phyloP scores from a whole-genome alignment of 2,888 invertebrate genomes.

The Pocota personata region DNA sequence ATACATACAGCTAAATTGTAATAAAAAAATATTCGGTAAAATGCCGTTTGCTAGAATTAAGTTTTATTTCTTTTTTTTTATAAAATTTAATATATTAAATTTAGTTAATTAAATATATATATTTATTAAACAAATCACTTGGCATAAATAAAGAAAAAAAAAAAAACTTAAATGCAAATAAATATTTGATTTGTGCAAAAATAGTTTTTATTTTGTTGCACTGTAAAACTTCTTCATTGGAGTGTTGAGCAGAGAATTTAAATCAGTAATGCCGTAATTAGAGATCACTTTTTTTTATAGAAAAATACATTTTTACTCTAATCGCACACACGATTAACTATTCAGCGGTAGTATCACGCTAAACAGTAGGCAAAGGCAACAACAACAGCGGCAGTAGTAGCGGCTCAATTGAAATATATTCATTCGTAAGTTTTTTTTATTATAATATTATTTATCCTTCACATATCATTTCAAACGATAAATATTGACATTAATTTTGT shows the following conservation, averaged over 20 bases:
- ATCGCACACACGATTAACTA: conserved; percentile 30
- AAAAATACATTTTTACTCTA: conserved; percentile 14
- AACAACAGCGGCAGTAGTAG: conserved; percentile 46
- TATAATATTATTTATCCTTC: background rate
- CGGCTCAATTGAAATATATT: conserved; percentile 45
- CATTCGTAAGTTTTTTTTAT: conserved; percentile 57
- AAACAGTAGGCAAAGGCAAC: conserved; percentile 51
- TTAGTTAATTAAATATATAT: conserved; percentile 38
- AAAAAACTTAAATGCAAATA: conserved; percentile 21
- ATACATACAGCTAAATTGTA: background rate
- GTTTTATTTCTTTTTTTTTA: conserved; percentile 32
- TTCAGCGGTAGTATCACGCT: conserved; percentile 57
- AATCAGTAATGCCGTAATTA: background rate
- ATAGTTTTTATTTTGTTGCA: conserved; percentile 9
- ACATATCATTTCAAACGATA: conserved; percentile 3
- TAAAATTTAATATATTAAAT: conserved; percentile 25
- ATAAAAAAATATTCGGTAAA: background rate
- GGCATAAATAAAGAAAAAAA: conserved; percentile 21
- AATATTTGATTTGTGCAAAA: conserved; percentile 29
- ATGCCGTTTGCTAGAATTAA: conserved; percentile 26
- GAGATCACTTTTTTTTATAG: conserved; percentile 3
- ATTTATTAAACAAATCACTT: conserved; percentile 52
- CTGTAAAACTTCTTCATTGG: conserved; percentile 1
- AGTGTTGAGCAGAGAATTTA: background rate
- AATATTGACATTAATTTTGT: background rate